Evolutionary conservation across 2,888 invertebrate species (phyloP).

Genomic region (Ypsolopha sequella): DNA sequence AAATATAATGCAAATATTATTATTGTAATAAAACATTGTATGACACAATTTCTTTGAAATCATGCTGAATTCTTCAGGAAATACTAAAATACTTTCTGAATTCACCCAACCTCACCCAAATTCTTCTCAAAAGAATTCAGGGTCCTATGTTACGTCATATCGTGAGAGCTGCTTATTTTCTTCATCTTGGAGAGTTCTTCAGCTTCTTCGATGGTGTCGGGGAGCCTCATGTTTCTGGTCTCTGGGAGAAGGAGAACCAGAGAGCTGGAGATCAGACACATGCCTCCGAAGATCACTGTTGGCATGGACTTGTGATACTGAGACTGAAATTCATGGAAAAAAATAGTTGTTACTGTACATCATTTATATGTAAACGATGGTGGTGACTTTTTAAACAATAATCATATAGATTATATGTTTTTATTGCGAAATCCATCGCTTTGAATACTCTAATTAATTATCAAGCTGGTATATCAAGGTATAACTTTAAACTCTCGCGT

Average conservation of each 20-base stretch:
- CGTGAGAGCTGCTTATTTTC: slow-evolving; percentile 18
- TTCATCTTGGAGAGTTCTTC: slow-evolving; percentile 56
- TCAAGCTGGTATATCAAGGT: too few relatives aligned
- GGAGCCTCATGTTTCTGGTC: slow-evolving; percentile 74
- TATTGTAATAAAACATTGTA: too few relatives aligned
- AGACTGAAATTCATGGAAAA: slow-evolving; percentile 29
- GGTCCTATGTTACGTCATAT: slow-evolving; percentile 1
- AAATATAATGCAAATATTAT: too few relatives aligned
- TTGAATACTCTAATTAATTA: too few relatives aligned
- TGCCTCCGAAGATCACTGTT: slow-evolving; percentile 72
- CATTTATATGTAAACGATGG: not conserved
- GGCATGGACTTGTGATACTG: slow-evolving; percentile 67
- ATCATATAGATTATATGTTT: too few relatives aligned
- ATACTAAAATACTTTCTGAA: not conserved
- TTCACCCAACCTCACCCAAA: too few relatives aligned
- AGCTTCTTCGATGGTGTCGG: slow-evolving; percentile 79
- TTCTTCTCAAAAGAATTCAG: not conserved
- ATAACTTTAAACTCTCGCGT: too few relatives aligned
- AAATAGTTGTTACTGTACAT: not conserved
- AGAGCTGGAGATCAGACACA: slow-evolving; percentile 72
- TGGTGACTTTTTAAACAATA: not conserved
- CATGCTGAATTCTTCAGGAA: not conserved
- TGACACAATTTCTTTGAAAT: not conserved
- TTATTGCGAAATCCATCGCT: too few relatives aligned
- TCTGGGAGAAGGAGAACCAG: slow-evolving; percentile 77